Conservation (phyloP, 2,888 invertebrate genomes). For the Macaria liturata region DNA sequence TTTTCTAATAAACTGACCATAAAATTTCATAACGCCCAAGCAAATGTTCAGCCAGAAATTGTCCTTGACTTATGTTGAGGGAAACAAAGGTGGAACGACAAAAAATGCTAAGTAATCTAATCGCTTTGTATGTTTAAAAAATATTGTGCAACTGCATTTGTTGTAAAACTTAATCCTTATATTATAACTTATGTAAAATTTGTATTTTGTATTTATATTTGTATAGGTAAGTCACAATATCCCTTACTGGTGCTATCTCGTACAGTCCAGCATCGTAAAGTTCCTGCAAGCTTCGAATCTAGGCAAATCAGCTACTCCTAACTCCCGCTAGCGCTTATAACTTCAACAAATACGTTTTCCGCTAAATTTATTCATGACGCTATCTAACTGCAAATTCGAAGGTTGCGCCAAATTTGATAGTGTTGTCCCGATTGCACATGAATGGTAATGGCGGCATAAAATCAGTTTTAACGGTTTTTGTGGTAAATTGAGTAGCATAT, state of each 20-base stretch:
- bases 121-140: too few species aligned
- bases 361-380: slow-evolving; percentile 40
- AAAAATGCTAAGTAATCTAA: too few species aligned
- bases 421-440: slow-evolving; percentile 21
- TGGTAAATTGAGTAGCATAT: slow-evolving; percentile 5
- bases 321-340: slow-evolving; percentile 28
- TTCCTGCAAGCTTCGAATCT: slow-evolving; percentile 9
- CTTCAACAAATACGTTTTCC: slow-evolving; percentile 35
- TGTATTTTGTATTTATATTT: too few species aligned
- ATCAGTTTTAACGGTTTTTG: slow-evolving; percentile 24
- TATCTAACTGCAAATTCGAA: slow-evolving; percentile 40
- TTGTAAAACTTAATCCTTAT: too few species aligned
- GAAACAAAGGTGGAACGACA: too few species aligned
- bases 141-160: too few species aligned
- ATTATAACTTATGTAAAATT: too few species aligned
- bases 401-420: slow-evolving; percentile 31
- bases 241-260: slow-evolving; percentile 5
- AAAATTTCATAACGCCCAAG: too few species aligned
- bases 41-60: too few species aligned
- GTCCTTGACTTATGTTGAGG: too few species aligned
- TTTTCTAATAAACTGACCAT: too few species aligned
- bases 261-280: slow-evolving; percentile 1
- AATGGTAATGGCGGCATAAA: slow-evolving; percentile 21
- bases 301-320: slow-evolving; percentile 19
- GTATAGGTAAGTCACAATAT: background rate